A percentile compares a stretch with the other conserved stretches of the same genome.
Conservation (phyloP, 2,797 vertebrate species). For the Helicolenus hilgendorfi region DNA sequence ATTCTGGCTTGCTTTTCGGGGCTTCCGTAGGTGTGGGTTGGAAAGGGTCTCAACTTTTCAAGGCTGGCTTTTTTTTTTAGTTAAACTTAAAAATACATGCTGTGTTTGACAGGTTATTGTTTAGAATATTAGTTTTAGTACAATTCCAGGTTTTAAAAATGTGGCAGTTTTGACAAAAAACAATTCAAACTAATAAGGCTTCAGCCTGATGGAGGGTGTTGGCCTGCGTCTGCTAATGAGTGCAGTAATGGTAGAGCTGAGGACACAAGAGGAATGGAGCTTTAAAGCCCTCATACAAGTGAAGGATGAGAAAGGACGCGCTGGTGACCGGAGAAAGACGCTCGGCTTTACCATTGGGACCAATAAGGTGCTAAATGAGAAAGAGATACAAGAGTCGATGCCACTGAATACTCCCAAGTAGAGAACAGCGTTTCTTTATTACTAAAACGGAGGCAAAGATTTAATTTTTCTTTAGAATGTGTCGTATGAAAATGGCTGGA, state of each 20-base stretch:
- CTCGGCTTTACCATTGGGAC: not conserved
- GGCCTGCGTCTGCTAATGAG: constrained; percentile 4
- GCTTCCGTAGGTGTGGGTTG: not conserved
- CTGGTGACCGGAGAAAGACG: not conserved
- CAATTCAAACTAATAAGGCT: not conserved
- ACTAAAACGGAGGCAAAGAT: not conserved
- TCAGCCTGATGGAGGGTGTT: not conserved
- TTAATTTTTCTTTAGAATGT: not conserved
- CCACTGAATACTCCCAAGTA: not conserved
- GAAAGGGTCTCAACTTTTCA: not conserved
- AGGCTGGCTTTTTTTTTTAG: not conserved
- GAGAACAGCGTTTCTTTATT: not conserved
- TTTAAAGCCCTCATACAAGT: not conserved
- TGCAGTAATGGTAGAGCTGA: not conserved
- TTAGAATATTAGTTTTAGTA: too few species aligned
- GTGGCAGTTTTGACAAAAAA: not conserved
- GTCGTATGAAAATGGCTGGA: not conserved
- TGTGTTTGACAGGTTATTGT: too few species aligned
- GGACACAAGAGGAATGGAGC: not conserved
- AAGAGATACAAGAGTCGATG: not conserved
- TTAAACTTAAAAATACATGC: too few species aligned
- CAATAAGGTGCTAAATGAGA: constrained; percentile 6
- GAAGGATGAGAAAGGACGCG: not conserved
- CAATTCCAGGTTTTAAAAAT: not conserved
- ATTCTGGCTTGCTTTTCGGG: too few species aligned